phyloP scores from a whole-genome alignment of 1,140 invertebrate genomes.

The Drosophila repletoides region DNA sequence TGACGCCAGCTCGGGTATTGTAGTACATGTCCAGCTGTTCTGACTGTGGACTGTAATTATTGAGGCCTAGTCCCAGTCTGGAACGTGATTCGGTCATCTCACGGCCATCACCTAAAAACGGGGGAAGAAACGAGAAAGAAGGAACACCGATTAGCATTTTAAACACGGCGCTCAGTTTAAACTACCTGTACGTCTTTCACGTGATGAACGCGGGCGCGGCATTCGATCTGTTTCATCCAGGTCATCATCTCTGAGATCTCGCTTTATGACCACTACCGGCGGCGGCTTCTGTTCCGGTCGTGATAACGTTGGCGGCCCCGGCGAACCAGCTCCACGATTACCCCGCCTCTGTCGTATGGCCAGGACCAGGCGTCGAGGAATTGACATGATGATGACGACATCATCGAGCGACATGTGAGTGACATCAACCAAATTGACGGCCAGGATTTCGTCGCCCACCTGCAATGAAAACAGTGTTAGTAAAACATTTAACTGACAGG shows the following conservation, averaged over 20 bases:
- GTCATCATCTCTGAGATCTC: conserved; percentile 94
- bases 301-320: conserved; percentile 85
- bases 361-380: conserved; percentile 96
- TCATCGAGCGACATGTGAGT: conserved; percentile 98
- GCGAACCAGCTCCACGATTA: conserved; percentile 86
- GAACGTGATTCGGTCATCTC: conserved; percentile 89
- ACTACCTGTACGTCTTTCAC: conserved; percentile 84
- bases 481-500: conserved; percentile 8
- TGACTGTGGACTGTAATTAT: conserved; percentile 85
- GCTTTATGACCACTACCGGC: conserved; percentile 96
- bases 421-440: conserved; percentile 98
- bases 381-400: conserved; percentile 99
- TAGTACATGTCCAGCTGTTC: conserved; percentile 92
- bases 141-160: conserved; percentile 59
- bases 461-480: conserved; percentile 57
- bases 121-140: conserved; percentile 18
- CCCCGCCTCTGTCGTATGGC: conserved; percentile 91
- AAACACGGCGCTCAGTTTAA: conserved; percentile 61
- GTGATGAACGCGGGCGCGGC: conserved; percentile 82
- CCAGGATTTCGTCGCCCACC: conserved; percentile 99
- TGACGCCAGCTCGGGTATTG: conserved; percentile 86
- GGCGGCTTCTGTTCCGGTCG: conserved; percentile 92
- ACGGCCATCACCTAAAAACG: conserved; percentile 86
- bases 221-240: conserved; percentile 84
- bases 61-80: conserved; percentile 87